Evolutionary conservation across 92 coral and sea anemone species (phyloP).

Genomic region (Siderastrea siderea): DNA sequence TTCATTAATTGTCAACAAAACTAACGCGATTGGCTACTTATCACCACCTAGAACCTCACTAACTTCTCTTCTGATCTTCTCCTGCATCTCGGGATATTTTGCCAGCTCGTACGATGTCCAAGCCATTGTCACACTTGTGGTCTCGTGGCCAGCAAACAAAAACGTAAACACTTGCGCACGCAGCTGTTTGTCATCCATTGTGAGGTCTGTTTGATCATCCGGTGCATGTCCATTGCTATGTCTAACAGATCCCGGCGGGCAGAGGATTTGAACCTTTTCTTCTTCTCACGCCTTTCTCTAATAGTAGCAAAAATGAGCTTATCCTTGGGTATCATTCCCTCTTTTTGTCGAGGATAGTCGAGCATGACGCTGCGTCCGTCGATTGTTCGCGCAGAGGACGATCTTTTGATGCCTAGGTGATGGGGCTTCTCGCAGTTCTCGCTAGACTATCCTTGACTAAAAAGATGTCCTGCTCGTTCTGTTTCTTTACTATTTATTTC

Average conservation of each 20-base stretch:
- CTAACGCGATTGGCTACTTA: not conserved
- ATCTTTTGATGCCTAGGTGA: too few relatives aligned
- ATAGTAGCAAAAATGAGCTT: not conserved
- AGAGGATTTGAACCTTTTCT: not conserved
- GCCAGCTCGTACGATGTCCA: slow-evolving; percentile 79
- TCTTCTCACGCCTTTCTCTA: not conserved
- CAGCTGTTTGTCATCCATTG: slow-evolving; percentile 16
- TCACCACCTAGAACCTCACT: slow-evolving; percentile 45
- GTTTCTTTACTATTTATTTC: too few relatives aligned
- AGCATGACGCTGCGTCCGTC: too few relatives aligned
- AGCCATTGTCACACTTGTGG: slow-evolving; percentile 70
- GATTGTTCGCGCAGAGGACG: too few relatives aligned
- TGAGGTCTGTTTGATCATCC: not conserved
- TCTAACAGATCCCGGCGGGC: not conserved
- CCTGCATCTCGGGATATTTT: slow-evolving; percentile 55
- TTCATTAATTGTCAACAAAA: too few relatives aligned
- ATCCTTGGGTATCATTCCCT: too few relatives aligned
- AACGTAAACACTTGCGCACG: slow-evolving; percentile 55
- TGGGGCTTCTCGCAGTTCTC: too few relatives aligned
- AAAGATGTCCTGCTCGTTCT: too few relatives aligned
- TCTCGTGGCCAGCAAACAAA: slow-evolving; percentile 79
- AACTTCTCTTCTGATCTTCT: slow-evolving; percentile 44
- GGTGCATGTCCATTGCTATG: not conserved
- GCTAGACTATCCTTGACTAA: too few relatives aligned
- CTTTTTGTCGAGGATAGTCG: too few relatives aligned